Evolutionary conservation across 2,113 vertebrate genomes (phyloP), one percentile per base, ranked within the genome.

Genomic region (Chlamydotis undulata): DNA sequence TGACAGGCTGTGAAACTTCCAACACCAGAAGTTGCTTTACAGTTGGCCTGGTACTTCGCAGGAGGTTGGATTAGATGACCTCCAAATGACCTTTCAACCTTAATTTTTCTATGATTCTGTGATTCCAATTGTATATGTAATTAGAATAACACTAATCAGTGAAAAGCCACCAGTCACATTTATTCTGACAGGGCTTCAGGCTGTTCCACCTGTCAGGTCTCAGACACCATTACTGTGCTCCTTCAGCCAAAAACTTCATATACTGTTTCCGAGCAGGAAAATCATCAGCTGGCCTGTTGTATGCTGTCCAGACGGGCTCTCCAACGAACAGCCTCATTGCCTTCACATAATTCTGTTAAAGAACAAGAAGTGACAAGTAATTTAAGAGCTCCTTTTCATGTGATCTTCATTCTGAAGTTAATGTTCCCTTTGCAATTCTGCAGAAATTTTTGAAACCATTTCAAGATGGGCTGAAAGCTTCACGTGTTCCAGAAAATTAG

Each of bases 321-420:
- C 99, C 99, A 28, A 98, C 98, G 1, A 99, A 99, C 64, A 99
- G 98, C 74, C 99, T 98, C 99, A 99, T 99, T 53, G 99, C 99
- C 95, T 99, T 99, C 26, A 99, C 98, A 1, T 99, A 99, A 95
- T 99, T 98, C 99, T 99, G 82, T 29, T 73, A 93, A 77, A 94
- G 84, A 86, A 88, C 39, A 79, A 73, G 47, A 83, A 50, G 55
- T 21, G 53, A 85, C 70, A 92, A 39, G 39, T 31, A 37, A 60
- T 45, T 67, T 33, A 68, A 87, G 53, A 91, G 63, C 12, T 81
- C 35, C 33, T 69, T 82, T 55, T 31, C 43, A 64, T 19, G 8
- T 13, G 10, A 75, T 29, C 67, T 79, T 35, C 43, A 59, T 26
- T 77, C 69, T 57, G 53, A 69, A 59, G 64, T 49, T 25, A 49